Evolutionary conservation across 2,797 vertebrate genomes (phyloP).

Genomic region (Emydoidea blandingii): DNA sequence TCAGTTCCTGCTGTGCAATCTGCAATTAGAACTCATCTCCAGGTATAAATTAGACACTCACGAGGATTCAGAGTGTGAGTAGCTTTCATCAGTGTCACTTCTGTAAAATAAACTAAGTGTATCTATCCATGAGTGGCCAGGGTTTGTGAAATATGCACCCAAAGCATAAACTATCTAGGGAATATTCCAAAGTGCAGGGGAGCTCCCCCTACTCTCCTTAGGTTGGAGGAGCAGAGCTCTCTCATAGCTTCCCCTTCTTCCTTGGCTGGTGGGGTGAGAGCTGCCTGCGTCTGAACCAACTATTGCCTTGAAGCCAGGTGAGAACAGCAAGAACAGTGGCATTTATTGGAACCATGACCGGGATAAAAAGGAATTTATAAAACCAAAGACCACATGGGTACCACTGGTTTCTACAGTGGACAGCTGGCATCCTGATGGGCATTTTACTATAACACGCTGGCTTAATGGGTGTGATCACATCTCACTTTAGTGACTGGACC

Average conservation of each 20-base stretch:
- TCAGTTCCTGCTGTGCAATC: not conserved
- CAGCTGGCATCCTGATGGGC: not conserved
- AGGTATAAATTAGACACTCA: not conserved
- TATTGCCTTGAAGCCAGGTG: not conserved
- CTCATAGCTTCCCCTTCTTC: not conserved
- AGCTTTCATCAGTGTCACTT: not conserved
- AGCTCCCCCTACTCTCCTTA: rapidly evolving
- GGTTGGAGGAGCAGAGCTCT: not conserved
- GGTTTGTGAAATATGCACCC: not conserved
- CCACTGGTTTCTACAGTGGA: not conserved
- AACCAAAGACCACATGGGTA: not conserved
- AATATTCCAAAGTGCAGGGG: rapidly evolving
- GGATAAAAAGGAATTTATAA: not conserved
- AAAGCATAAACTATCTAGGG: not conserved
- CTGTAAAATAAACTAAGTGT: not conserved
- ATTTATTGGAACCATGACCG: not conserved
- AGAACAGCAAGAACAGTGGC: not conserved
- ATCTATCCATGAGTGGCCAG: not conserved
- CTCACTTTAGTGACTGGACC: not conserved
- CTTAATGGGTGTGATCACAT: not conserved
- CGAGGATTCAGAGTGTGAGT: not conserved
- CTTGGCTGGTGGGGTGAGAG: not conserved
- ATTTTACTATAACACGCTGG: not conserved
- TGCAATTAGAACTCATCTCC: not conserved
- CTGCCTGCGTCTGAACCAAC: not conserved